Evolutionary conservation across 2,113 vertebrate genomes (phyloP).

Genomic region (Halichoerus grypus): DNA sequence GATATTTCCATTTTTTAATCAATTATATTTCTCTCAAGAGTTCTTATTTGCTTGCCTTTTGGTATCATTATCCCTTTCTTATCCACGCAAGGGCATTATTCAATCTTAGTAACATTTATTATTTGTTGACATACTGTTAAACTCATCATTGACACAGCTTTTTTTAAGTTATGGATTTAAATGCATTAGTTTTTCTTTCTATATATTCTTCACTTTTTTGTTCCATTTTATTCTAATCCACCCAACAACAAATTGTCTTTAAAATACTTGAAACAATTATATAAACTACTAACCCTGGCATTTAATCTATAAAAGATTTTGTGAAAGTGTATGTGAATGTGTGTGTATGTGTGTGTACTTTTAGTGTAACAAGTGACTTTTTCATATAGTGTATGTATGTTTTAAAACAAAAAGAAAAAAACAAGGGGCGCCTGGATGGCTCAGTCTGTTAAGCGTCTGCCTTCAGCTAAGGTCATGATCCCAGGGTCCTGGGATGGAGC

Average conservation of each 20-base stretch:
- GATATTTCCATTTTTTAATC: neutral
- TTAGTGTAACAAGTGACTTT: neutral
- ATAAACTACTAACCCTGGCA: neutral
- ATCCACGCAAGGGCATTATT: neutral
- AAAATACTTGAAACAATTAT: neutral
- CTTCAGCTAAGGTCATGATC: too few relatives aligned
- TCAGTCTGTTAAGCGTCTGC: too few relatives aligned
- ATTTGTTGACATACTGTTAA: neutral
- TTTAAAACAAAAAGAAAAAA: neutral
- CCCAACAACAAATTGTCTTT: neutral
- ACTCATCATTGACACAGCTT: neutral
- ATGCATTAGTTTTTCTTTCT: neutral
- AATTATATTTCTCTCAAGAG: neutral
- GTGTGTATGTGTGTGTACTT: neutral
- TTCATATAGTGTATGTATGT: neutral
- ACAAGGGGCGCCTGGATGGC: too few relatives aligned
- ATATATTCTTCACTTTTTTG: neutral
- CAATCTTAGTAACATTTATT: neutral
- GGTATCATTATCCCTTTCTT: neutral
- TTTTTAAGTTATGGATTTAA: neutral
- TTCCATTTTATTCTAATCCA: neutral
- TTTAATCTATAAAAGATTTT: neutral
- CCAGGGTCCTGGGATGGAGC: too few relatives aligned
- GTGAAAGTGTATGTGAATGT: neutral
- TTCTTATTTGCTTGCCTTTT: neutral